Base-by-base conservation (phyloP, 2,888 invertebrate genomes). In the Spilarctia lutea region DNA sequence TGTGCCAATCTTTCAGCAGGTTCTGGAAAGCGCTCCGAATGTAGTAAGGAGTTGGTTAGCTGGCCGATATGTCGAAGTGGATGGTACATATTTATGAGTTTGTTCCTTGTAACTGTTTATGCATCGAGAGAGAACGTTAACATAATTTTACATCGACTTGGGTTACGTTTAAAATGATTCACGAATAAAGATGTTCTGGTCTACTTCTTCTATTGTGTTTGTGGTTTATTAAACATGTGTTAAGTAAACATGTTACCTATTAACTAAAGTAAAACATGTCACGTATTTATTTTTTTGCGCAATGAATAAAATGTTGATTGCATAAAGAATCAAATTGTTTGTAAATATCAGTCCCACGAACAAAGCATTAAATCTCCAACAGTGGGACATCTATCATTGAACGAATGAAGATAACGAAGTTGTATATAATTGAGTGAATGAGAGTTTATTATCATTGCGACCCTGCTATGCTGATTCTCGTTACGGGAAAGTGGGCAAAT, bases 21-120 rank as follows among this genome's bases (percentile, higher is more conserved):
- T 84, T 83, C 86, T 77, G 75, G 77, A 84, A 84, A 86, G 72
- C 78, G 79, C 80, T 81, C 73, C 68, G 33, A 39, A 35, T 45
- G 45, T 76, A 76, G 74, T 42, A 71, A 68, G 67, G 66, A 56
- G 45, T 42, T n/a, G 76, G 67, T 67, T 67, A n/a, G 66, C 16
- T 27, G 56, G n/a, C 67, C n/a, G 76, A 73, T 71, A 76, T 63
- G 63, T 71, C 69, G 56, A 30, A 39, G 33, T 68, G 60, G 27
- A 45, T 66, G 39, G 75, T 78, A 70, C 78, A 80, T 80, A 79
- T 77, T 78, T 72, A 77, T 75, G 65, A 80, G 75, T 33, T 42
- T 11, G 73, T 71, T 71, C 67, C 33, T 39, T 3, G 67, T 63
- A 71, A 72, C 66, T 73, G 75, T 73, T 76, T 76, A 73, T 76